Conservation (phyloP, 2,888 invertebrate genomes). For the Cyclophora punctaria region DNA sequence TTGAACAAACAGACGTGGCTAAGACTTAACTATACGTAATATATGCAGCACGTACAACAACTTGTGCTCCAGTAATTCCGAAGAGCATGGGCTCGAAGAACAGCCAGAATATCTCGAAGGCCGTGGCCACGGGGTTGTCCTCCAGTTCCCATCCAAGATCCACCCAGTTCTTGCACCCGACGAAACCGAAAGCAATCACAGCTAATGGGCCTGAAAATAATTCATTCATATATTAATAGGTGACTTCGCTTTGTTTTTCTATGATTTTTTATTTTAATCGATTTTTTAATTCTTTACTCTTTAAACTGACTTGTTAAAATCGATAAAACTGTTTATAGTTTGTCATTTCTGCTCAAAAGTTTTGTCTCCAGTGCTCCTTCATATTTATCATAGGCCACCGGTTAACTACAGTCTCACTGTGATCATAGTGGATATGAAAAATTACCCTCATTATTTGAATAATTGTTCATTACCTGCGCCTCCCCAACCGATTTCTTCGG, state of each 20-base stretch:
- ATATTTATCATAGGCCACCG: too few species aligned
- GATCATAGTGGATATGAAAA: neutral
- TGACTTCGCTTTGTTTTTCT: too few species aligned
- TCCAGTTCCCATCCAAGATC: slow-evolving; percentile 90
- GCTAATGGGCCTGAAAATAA: slow-evolving; percentile 83
- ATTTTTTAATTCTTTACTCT: too few species aligned
- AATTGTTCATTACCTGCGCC: slow-evolving; percentile 64
- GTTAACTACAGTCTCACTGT: neutral
- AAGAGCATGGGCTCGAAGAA: slow-evolving; percentile 96
- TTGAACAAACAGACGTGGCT: too few species aligned
- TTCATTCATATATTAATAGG: too few species aligned
- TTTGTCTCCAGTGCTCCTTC: too few species aligned
- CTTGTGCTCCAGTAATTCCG: slow-evolving; percentile 92
- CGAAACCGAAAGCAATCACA: slow-evolving; percentile 87
- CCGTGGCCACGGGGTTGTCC: slow-evolving; percentile 89
- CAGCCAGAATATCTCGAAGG: slow-evolving; percentile 96
- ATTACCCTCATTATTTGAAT: neutral
- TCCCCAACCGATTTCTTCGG: slow-evolving; percentile 83
- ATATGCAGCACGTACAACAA: slow-evolving; percentile 73
- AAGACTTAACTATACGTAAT: too few species aligned
- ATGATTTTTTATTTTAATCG: too few species aligned
- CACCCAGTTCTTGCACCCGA: slow-evolving; percentile 87
- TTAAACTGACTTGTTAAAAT: too few species aligned
- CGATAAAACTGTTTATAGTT: too few species aligned
- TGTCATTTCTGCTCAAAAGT: too few species aligned